Evolutionary conservation across 2,888 invertebrate species (phyloP), one percentile per base, ranked within the genome.

Genomic region (Apotomis betuletana): DNA sequence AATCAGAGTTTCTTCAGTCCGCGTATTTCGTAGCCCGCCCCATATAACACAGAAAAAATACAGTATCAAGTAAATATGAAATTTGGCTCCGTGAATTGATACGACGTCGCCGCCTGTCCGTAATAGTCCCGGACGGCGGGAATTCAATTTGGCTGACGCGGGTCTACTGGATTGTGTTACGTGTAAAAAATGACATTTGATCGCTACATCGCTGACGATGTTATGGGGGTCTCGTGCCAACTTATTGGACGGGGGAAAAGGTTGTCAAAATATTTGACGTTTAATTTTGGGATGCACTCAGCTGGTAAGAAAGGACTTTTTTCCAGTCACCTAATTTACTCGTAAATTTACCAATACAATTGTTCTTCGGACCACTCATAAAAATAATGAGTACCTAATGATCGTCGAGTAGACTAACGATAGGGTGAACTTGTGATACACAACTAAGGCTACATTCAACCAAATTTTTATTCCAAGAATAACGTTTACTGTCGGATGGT

Each of bases 121-220:
- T 84, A 85, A 85, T 85, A 79, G 79, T 79, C 80, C 80, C 80
- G 79, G 84, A 80, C 84, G 74, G 77, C 84, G 74, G 77, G 41
- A 84, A 88, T 88, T 85, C 87, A 88, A 88, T 87, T 87, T 84
- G 80, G 82, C 78, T 80, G 77, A 80, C 67, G 68, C 72, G 72
- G 72, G 72, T 68, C 68, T 63, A 58, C 63, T 68, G 63, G 68
- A 68, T 72, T 72, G 72, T 63, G 72, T 72, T 72, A 72, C 68
- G 67, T 70, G 68, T 58, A 72, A 68, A 72, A 72, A 72, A 72
- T 72, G 63, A 63, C 59, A 68, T 63, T 72, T 72, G 72, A 72
- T 72, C 67, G 67, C 49, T 36, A 67, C 65, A 55, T 36, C 51
- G 36, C 61, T 67, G 71, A 67, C 61, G 71, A 62, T 55, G 65